phyloP scores from a whole-genome alignment of 2,888 invertebrate genomes.

The Xestobium rufovillosum region DNA sequence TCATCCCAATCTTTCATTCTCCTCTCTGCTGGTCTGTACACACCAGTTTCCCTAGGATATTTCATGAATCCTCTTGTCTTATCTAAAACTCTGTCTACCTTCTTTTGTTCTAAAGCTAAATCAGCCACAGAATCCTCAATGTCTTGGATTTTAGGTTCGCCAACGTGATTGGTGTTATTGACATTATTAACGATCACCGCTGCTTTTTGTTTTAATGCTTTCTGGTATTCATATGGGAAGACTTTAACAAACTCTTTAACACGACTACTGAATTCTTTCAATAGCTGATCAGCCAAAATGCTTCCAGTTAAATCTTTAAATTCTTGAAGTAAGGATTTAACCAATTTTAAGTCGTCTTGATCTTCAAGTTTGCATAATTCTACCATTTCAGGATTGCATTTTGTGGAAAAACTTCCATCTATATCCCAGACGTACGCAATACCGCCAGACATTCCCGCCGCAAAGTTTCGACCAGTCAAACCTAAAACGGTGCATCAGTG shows the following conservation, averaged over 20 bases:
- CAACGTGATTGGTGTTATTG: slow-evolving; percentile 26
- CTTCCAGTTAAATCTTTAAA: slow-evolving; percentile 80
- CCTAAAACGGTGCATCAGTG: slow-evolving; percentile 49
- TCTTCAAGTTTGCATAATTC: slow-evolving; percentile 76
- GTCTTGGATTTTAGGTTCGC: slow-evolving; percentile 50
- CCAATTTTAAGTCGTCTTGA: slow-evolving; percentile 67
- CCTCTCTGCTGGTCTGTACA: slow-evolving; percentile 80
- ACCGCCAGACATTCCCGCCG: slow-evolving; percentile 95
- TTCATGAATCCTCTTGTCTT: slow-evolving; percentile 88
- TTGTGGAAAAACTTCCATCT: slow-evolving; percentile 74
- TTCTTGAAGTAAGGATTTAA: slow-evolving; percentile 71
- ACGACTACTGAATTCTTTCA: slow-evolving; percentile 69
- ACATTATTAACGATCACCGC: slow-evolving; percentile 37
- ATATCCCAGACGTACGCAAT: slow-evolving; percentile 93
- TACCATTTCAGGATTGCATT: slow-evolving; percentile 95
- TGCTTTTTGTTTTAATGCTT: slow-evolving; percentile 66
- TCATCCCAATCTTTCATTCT: slow-evolving; percentile 95
- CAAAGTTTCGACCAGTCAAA: slow-evolving; percentile 94
- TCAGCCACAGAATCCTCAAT: slow-evolving; percentile 87
- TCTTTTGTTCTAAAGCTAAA: slow-evolving; percentile 66
- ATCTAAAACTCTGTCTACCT: slow-evolving; percentile 73
- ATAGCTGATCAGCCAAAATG: slow-evolving; percentile 67
- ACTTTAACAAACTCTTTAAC: slow-evolving; percentile 83
- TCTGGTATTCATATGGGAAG: slow-evolving; percentile 95
- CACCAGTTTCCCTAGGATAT: slow-evolving; percentile 79